Evolutionary conservation across 2,888 invertebrate genomes (phyloP), one percentile per base, ranked within the genome.

Genomic region (Idaea dimidiata): DNA sequence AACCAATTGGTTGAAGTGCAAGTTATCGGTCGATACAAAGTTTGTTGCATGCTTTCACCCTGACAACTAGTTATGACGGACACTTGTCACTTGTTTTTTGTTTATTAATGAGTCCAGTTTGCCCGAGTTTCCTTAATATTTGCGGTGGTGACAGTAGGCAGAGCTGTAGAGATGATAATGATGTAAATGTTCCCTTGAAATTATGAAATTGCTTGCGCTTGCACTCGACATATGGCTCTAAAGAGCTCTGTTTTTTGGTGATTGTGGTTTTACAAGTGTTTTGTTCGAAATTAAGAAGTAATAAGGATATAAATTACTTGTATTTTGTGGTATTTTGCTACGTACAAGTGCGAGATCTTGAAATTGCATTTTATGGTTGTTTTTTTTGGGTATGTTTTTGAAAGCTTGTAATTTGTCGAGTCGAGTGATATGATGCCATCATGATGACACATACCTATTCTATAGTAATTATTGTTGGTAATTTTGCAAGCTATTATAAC

Each of bases 61-160:
- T 43, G 10, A 43, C 14, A 14, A 43, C 43, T 7, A 14, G 43
- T 43, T 43, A 43, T 10, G 8, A 43, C 10, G 14, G 43, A 43
- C 43, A 43, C 81, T 85, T 86, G 81, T 86, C 87, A 85, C 87
- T 84, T 81, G 77, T 74, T 78, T 77, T 54, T 58, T 62, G 17
- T 76, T 81, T 62, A 56, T 76, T 81, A 79, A 82, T 78, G 72
- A 78, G 66, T 66, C 72, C 72, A 70, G 79, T 43, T 43, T 43
- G 0, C 43, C 43, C 43, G 43, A 43, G 43, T 10, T 43, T 43
- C 43, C 43, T 43, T 10, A 43, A 43, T 14, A 43, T 10, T 43
- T 43, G 43, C 43, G 43, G 43, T 43, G 43, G 43, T 43, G 43
- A 43, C 43, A 43, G 43, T 24, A 24, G 24, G 24, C 43, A 43